Evolutionary conservation across 1,140 invertebrate species (phyloP), one percentile per base, ranked within the genome.

Genomic region (Nomia melanderi): DNA sequence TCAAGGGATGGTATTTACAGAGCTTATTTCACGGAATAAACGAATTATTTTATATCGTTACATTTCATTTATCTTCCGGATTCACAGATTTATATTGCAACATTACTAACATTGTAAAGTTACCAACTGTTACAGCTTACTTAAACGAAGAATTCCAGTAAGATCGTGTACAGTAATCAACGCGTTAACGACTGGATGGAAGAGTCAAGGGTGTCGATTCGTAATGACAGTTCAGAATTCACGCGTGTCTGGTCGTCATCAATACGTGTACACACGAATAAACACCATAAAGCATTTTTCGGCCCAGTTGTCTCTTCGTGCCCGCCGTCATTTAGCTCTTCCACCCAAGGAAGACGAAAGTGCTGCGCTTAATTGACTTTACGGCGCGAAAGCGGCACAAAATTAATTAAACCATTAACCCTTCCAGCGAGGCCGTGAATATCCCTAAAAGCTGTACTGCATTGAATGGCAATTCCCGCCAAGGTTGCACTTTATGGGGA

Each of bases 321-420:
- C n/a, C 27, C 50, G 12, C 29, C 74, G 57, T 57, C 29, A 20
- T 57, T 72, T 53, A 27, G n/a, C 54, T 27, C 20, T 54, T 56
- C 53, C 39, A 31, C 5, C 31, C n/a, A 27, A 41, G 53, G 17
- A 78, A 73, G 53, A 62, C 54, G 71, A 56, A 79, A 79, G 64
- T 63, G 72, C 41, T 23, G 27, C n/a, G 72, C 2, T 79, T 54
- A 75, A 79, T 79, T 41, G 62, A 76, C 63, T 79, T n/a, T 79
- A 66, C 41, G 25, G 44, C 11, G 69, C 69, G 66, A 76, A 79
- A 79, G 81, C 78, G 69, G 56, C 63, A 75, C 59, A 82, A 84
- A 84, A 77, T 78, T 78, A 82, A 84, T 84, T 84, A 79, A 84
- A 70, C 77, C 82, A 82, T 84, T 82, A 82, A 78, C 73, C 70